A percentile compares a stretch with the other conserved stretches of the same genome.
phyloP scores from a whole-genome alignment of 2,797 vertebrate genomes.

The Eospalax fontanierii region DNA sequence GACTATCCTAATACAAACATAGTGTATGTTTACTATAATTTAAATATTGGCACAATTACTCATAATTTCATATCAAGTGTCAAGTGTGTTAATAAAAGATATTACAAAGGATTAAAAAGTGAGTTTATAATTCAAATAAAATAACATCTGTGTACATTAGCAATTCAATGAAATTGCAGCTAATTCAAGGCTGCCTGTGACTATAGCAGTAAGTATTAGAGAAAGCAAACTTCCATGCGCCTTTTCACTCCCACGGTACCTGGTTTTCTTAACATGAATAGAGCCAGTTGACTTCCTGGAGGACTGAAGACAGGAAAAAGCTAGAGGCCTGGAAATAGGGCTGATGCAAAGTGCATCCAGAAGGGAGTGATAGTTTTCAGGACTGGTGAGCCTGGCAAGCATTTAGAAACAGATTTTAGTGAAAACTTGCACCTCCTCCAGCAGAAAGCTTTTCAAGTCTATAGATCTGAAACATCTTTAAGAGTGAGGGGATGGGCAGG shows the following conservation, averaged over 20 bases:
- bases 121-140: too few relatives aligned
- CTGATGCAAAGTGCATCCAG: conserved; percentile 92
- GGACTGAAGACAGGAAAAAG: conserved; percentile 82
- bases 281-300: conserved; percentile 84
- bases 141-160: background rate
- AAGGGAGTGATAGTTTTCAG: conserved; percentile 86
- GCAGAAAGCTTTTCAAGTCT: conserved; percentile 6
- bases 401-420: conserved; percentile 79
- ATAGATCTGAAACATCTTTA: background rate
- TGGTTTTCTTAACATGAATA: conserved; percentile 62
- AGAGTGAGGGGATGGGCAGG: background rate
- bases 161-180: background rate
- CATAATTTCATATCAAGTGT: conserved; percentile 47
- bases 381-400: conserved; percentile 86
- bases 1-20: background rate
- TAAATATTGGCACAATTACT: conserved; percentile 20
- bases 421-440: background rate
- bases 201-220: background rate
- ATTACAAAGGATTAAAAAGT: too few relatives aligned
- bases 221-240: conserved; percentile 12
- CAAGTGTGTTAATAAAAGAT: conserved; percentile 44
- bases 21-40: conserved; percentile 40
- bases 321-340: conserved; percentile 86
- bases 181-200: conserved; percentile 60
- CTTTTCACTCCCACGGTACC: conserved; percentile 38